These are phyloP conservation scores for Buathra laborator DNA, from an alignment of 2,888 invertebrate species.

Conservation along the genomic window DNA sequence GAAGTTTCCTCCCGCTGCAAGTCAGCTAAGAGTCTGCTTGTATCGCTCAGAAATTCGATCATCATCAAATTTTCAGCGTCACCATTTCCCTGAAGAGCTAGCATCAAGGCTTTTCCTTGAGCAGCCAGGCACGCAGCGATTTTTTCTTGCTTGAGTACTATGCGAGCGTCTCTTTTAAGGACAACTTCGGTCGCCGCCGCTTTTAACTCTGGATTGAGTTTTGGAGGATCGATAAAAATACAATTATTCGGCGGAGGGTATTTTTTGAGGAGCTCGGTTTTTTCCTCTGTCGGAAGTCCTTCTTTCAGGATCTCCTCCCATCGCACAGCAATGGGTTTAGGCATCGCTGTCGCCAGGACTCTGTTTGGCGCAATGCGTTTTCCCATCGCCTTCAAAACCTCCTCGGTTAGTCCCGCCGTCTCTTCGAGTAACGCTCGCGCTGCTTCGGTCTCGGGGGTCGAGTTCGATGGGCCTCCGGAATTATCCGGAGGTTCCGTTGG, in stretches of 20 bases:
- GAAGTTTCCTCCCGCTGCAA: conserved; percentile 14
- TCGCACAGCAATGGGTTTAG: conserved; percentile 13
- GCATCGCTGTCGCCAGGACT: neutral
- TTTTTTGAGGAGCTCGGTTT: conserved; percentile 26
- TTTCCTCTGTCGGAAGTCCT: conserved; percentile 31
- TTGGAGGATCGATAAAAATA: conserved; percentile 22
- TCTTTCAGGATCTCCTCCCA: conserved; percentile 36
- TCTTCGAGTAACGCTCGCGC: neutral
- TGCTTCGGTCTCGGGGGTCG: neutral
- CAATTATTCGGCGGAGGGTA: conserved; percentile 35
- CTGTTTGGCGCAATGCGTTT: conserved; percentile 14
- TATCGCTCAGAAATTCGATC: conserved; percentile 16
- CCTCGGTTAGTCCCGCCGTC: neutral
- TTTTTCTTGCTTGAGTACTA: conserved; percentile 45
- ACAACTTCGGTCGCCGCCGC: neutral
- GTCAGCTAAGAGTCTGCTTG: conserved; percentile 19
- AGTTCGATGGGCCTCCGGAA: neutral
- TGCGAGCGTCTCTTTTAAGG: conserved; percentile 39
- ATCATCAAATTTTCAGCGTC: conserved; percentile 26
- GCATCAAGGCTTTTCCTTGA: conserved; percentile 29
- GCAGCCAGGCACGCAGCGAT: conserved; percentile 47
- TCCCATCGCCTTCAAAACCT: conserved; percentile 34
- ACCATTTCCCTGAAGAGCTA: conserved; percentile 10
- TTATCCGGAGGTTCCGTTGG: neutral
- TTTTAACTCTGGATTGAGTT: conserved; percentile 32